Base-by-base conservation (phyloP, 2,797 vertebrate species). In the Decapterus maruadsi region DNA sequence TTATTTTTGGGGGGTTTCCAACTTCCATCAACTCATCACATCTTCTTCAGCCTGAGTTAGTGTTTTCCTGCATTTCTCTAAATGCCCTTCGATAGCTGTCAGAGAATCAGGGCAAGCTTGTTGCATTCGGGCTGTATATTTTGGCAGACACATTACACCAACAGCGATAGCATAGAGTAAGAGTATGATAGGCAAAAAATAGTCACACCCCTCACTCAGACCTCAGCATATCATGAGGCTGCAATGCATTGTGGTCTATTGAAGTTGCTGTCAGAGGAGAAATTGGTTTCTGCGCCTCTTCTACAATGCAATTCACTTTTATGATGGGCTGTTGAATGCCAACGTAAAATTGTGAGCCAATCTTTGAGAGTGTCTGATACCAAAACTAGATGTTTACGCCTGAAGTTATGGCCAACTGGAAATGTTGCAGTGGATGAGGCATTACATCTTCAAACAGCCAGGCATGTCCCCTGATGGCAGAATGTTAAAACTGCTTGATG, bases 251-350 rank as follows among this genome's bases (percentile, higher is more conserved):
- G 80, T 90, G 84, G 66, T 86, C 75, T 70, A 85, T 63, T 72
- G 78, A 84, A 75, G 85, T 73, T 13, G 72, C 84, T 81, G 87
- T 88, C 85, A 80, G 48, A 4, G 36, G 50, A 84, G 78, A 84
- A 83, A 84, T 86, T 87, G 84, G 57, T 89, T 83, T 82, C 81
- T 45, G 65, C 57, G 81, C 80, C 76, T 89, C 74, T 64, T 88
- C 85, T 81, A 72, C 82, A 84, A 88, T 80, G 65, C 80, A 86
- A 90, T 87, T 87, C 82, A 85, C 80, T 72, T 81, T 81, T 71
- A 87, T 86, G 88, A 89, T 74, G 71, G 86, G 84, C 86, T 70
- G 82, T 61, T 77, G 85, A 85, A 86, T 74, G 83, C 46, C 34
- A 10, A 71, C 51, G 81, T 80, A 71, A 89, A 85, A 78, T 74